Conservation (phyloP, 2,797 vertebrate species). For the Helostoma temminkii region DNA sequence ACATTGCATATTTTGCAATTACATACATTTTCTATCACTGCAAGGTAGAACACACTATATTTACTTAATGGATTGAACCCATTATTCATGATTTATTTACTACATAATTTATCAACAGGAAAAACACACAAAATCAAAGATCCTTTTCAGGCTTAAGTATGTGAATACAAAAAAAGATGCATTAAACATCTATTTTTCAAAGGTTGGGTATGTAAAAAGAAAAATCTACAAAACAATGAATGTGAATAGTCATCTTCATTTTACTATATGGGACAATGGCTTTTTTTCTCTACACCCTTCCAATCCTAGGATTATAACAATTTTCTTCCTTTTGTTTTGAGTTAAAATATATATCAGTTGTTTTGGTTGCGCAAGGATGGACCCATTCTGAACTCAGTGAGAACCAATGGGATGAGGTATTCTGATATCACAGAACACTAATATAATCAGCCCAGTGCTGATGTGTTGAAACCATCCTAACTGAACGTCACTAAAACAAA, state of each 20-base stretch:
- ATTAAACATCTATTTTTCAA: constrained; percentile 74
- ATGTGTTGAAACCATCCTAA: constrained; percentile 19
- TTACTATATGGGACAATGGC: constrained; percentile 52
- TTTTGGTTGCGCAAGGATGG: constrained; percentile 55
- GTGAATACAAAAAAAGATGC: constrained; percentile 80
- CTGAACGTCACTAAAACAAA: constrained; percentile 17
- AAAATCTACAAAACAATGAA: constrained; percentile 61
- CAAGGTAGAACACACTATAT: constrained; percentile 66
- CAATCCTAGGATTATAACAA: constrained; percentile 46
- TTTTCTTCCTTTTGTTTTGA: constrained; percentile 18
- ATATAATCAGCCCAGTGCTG: constrained; percentile 23
- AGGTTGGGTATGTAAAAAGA: constrained; percentile 73
- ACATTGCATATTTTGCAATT: constrained; percentile 52
- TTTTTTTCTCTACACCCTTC: constrained; percentile 40
- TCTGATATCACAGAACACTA: constrained; percentile 48
- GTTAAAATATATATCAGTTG: constrained; percentile 36
- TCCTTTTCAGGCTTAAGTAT: constrained; percentile 67
- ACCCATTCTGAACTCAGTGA: constrained; percentile 25
- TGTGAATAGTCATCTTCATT: constrained; percentile 41
- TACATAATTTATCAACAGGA: constrained; percentile 71
- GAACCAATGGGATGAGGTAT: constrained; percentile 58
- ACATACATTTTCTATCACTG: constrained; percentile 67
- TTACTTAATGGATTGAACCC: constrained; percentile 36
- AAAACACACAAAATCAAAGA: constrained; percentile 70
- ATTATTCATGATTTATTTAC: constrained; percentile 58